phyloP scores from a whole-genome alignment of 2,113 vertebrate genomes.

The Talpa occidentalis region DNA sequence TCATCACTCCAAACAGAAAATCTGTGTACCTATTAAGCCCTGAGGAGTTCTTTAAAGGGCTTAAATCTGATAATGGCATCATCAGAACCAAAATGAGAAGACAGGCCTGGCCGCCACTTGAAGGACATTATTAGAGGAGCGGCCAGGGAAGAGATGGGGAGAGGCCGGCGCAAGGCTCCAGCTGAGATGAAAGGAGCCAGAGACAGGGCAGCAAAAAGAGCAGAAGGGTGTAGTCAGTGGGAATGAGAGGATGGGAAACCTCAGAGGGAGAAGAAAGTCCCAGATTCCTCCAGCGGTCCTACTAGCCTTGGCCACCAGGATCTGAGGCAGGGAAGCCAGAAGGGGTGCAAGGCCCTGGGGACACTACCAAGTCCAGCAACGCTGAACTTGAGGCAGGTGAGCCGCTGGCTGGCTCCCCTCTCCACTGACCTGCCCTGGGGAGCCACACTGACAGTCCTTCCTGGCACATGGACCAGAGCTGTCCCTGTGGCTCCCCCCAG shows the following conservation, averaged over 20 bases:
- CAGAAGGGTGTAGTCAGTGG: not conserved
- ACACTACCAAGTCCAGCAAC: not conserved
- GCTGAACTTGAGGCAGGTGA: not conserved
- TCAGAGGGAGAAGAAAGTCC: not conserved
- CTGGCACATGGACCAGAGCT: not conserved
- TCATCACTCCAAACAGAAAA: conserved; percentile 46
- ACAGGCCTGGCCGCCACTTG: not conserved
- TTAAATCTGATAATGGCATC: not conserved
- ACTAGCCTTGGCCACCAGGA: not conserved
- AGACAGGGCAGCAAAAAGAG: not conserved
- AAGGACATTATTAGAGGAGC: not conserved
- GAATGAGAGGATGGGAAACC: not conserved
- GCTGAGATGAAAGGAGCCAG: not conserved
- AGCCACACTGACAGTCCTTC: not conserved
- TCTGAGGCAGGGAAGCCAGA: not conserved
- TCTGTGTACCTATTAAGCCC: not conserved
- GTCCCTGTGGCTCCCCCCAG: not conserved
- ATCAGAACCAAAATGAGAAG: not conserved
- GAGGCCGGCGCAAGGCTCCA: rapidly evolving
- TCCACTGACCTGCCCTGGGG: not conserved
- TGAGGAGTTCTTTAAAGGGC: not conserved
- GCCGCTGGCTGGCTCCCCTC: not conserved
- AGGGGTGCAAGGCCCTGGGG: not conserved
- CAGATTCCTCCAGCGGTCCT: not conserved
- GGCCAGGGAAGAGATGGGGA: not conserved